Evolutionary conservation across 2,113 vertebrate genomes (phyloP).

Genomic region (Mesitornis unicolor): DNA sequence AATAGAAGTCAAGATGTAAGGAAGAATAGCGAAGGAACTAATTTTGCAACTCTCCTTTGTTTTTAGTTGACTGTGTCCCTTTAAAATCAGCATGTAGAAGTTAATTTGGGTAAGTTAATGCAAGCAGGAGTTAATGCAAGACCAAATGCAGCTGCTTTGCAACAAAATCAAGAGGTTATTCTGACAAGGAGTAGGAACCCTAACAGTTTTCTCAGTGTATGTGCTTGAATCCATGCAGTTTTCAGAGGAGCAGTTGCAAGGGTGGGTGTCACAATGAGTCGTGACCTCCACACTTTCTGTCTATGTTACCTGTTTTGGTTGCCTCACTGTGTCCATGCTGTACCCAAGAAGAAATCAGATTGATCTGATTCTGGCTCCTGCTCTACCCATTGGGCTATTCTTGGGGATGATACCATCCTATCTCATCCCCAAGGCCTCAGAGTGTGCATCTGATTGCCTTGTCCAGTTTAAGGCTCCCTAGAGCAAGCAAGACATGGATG

Average conservation of each 20-base stretch:
- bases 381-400: not conserved
- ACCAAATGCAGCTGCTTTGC: not conserved
- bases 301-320: rapidly evolving
- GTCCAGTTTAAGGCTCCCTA: not conserved
- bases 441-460: no score
- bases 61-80: not conserved
- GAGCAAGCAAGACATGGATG: not conserved
- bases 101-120: not conserved
- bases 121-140: not conserved
- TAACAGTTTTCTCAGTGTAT: not conserved
- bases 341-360: not conserved
- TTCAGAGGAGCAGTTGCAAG: not conserved
- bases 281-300: not conserved
- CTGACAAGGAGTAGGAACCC: not conserved
- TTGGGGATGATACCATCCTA: rapidly evolving
- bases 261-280: not conserved
- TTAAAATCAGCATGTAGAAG: not conserved
- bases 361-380: not conserved
- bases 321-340: not conserved
- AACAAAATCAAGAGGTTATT: not conserved
- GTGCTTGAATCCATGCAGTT: not conserved
- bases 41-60: not conserved
- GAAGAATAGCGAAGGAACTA: not conserved
- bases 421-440: not conserved
- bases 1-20: not conserved